Evolutionary conservation across 2,113 vertebrate species (phyloP), one percentile per base, ranked within the genome.

Genomic region (Dipodomys ordii): DNA sequence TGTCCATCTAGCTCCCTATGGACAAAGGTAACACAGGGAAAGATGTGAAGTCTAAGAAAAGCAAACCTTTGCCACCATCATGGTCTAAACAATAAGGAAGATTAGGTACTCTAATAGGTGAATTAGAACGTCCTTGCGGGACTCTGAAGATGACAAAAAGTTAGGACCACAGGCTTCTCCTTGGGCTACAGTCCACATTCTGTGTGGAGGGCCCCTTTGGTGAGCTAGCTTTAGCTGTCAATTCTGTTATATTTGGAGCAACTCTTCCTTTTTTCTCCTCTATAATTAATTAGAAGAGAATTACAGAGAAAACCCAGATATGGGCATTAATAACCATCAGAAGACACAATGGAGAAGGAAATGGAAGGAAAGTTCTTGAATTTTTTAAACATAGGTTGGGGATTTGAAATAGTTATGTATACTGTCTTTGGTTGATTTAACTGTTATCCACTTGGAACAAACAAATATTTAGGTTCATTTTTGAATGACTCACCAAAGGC

Each of bases 341-440:
- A 87, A 87, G 60, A 92, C 7, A 18, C 53, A 44, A 2, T 3
- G n/a, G 44, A 79, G 22, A 62, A 90, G 84, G 71, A 92, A 86
- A 80, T 15, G 67, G 69, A 89, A 35, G 30, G 20, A 27, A 19
- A 3, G 9, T 44, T 72, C 73, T 74, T 53, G 35, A 87, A 84
- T 65, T 57, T 80, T 87, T 88, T 44, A 79, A 79, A 30, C 18
- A 6, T 69, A 84, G 68, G 53, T 74, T 73, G 46, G 65, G n/a
- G 68, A 46, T 73, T 84, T 25, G 30, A 83, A 83, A 46, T 35
- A 32, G 15, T 11, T 35, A 53, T 30, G 39, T 23, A 18, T 13
- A 2, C 6, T 78, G 28, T 27, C 25, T 95, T 88, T 85, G 92
- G 73, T 60, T 60, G 77, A 22, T 35, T 91, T 95, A 92, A 96